These are phyloP conservation scores for Serilophus lunatus DNA, from an alignment of 2,113 vertebrate genomes.

Conservation along the genomic window DNA sequence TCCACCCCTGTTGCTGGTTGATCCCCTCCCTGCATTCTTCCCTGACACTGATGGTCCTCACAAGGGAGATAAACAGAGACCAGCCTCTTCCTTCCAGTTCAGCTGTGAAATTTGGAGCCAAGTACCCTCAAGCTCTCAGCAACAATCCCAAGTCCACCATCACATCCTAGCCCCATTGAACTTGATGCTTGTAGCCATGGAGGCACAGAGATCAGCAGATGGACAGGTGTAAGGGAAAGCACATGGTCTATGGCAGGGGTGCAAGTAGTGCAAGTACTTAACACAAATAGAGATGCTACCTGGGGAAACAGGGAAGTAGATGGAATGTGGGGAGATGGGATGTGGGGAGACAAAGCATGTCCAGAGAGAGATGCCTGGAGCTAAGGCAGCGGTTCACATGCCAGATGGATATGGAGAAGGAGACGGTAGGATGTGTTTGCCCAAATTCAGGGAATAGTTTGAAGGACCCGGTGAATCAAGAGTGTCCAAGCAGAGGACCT, in stretches of 20 bases:
- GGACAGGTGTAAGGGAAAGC: background rate
- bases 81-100: background rate
- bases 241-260: fast-evolving
- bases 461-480: background rate
- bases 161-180: background rate
- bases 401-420: background rate
- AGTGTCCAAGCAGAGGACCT: background rate
- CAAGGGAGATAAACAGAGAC: background rate
- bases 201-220: background rate
- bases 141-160: background rate
- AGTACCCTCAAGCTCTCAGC: background rate
- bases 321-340: background rate
- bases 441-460: background rate
- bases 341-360: background rate
- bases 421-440: background rate
- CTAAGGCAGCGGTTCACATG: background rate
- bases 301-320: background rate
- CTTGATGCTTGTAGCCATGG: background rate
- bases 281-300: background rate
- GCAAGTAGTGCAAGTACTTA: background rate
- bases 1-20: background rate
- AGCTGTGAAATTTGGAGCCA: background rate
- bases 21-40: background rate
- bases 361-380: background rate
- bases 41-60: background rate